Base-by-base conservation (phyloP, 1,140 invertebrate species). In the Drosophila takahashii region DNA sequence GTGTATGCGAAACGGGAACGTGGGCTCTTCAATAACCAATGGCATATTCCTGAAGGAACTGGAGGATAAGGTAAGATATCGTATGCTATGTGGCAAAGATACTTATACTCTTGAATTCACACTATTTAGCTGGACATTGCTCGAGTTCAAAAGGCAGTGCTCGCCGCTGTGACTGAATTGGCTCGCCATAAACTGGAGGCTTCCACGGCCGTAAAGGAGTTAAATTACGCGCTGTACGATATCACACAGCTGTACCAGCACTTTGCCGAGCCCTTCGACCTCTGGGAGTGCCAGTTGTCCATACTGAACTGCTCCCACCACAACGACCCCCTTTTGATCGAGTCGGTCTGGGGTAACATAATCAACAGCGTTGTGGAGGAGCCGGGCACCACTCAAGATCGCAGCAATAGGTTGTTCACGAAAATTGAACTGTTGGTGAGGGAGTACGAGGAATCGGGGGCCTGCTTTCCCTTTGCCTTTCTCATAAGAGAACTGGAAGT, bases 1-100 rank as follows among this genome's bases (percentile, higher is more conserved):
- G 93, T 99, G 98, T 92, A 96, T 98, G 94, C 95, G 98, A 85
- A 97, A 97, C 81, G 96, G 97, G 62, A 95, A 96, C 81, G 94
- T 95, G 41, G 96, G 95, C 11, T 95, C 95, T 42, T 96, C 96
- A 16, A 95, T 95, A 5, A 94, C 95, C 71, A 94, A 96, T 78
- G 97, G 97, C 3, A 96, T 98, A 78, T 96, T 98, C 74, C 93
- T 98, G 42, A 95, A 98, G 69, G 97, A 98, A 89, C 93, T 99
- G 34, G 98, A 99, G 92, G 98, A 99, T 92, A 97, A 98, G 93
- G 95, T 97, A 77, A 97, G 79, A 8, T 4, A 16, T 18, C n/a
- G 4, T 15, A n/a, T 1, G 10, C 1, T 13, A 54, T 44, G n/a
- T 48, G 50, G 9, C 6, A 32, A 9, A 32, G 7, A 32, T 9